Evolutionary conservation across 1,140 invertebrate species (phyloP).

Genomic region (Chironomus tepperi): DNA sequence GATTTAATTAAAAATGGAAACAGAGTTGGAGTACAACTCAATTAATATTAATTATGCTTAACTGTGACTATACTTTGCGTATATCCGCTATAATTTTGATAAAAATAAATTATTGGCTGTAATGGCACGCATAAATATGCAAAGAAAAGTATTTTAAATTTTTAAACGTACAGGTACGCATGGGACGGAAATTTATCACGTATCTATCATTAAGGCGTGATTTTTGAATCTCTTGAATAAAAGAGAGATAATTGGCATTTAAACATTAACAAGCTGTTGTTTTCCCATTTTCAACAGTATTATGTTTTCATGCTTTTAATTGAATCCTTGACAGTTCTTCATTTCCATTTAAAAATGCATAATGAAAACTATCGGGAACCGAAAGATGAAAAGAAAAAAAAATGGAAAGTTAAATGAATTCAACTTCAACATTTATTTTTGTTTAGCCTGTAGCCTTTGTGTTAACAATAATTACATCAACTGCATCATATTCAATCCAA

Average conservation of each 20-base stretch:
- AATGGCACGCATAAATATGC: no score
- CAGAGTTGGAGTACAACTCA: neutral
- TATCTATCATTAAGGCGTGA: no score
- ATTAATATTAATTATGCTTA: neutral
- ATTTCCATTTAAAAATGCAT: no score
- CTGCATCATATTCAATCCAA: neutral
- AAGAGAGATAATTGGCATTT: no score
- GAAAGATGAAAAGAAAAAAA: neutral
- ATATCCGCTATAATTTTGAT: no score
- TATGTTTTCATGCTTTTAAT: neutral
- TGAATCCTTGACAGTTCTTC: neutral
- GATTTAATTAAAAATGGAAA: slow-evolving; percentile 6
- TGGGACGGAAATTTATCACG: no score
- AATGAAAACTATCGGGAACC: no score
- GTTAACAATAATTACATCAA: neutral
- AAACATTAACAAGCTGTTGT: neutral
- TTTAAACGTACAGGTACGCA: no score
- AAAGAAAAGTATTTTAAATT: no score
- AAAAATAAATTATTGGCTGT: no score
- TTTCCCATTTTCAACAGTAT: neutral
- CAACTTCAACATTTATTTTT: neutral
- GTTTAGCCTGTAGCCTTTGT: neutral
- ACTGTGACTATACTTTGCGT: neutral
- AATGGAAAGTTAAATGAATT: neutral
- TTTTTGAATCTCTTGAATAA: no score